Evolutionary conservation across 1,140 invertebrate genomes (phyloP), one percentile per base, ranked within the genome.

Genomic region (Pteromalus puparum): DNA sequence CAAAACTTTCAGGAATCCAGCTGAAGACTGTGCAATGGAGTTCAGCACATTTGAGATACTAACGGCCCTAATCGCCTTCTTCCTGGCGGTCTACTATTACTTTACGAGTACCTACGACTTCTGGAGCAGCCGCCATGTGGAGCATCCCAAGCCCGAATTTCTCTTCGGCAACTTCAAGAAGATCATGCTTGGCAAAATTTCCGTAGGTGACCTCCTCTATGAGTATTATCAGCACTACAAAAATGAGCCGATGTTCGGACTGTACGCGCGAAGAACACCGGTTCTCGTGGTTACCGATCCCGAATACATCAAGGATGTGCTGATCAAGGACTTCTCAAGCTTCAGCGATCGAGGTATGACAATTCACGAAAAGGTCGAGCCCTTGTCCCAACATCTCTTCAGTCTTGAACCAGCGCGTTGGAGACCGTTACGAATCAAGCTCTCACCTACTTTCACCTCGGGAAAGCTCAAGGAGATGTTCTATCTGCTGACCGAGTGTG

Each of bases 381-480:
- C 91, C 3, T 21, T 93, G 4, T 86, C 85, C 0, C 83, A 88
- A 53, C 87, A 92, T 85, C 77, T 94, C 0, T 91, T 94, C 30
- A 73, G 81, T 10, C 81, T 93, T 10, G 90, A 90, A 70, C 88
- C 90, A 0, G 80, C 89, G n/a, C 88, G 89, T 80, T 95, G 95
- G 95, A 92, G 93, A 80, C 91, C 92, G 6, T 89, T 95, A 9
- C 88, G 95, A 53, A 85, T 87, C 0, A 93, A 92, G 26, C 86
- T 95, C 4, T 92, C 93, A 1, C 93, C 94, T 1, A 90, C 87
- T 12, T 94, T 94, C 76, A 93, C 93, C 0, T 92, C 92, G 0
- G 92, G 92, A 15, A 94, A 94, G 87, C 83, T 95, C 7, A 94
- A 93, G 74, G 88, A 90, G 24, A 94, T 94, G 92, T 93, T 94